Evolutionary conservation across 2,888 invertebrate genomes (phyloP).

Genomic region (Bellardia pandia): DNA sequence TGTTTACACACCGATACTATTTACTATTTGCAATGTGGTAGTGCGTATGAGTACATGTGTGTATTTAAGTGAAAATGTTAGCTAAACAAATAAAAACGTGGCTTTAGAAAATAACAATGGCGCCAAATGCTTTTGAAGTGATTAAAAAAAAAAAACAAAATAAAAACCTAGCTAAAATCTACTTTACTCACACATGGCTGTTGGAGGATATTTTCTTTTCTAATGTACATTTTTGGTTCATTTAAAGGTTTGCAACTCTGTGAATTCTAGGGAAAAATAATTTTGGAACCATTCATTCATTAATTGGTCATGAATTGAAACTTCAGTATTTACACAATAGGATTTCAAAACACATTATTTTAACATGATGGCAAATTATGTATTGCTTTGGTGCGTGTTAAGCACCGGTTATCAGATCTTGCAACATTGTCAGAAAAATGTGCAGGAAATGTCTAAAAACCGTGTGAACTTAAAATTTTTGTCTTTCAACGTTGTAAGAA

Average conservation of each 20-base stretch:
- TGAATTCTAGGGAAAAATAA: no score
- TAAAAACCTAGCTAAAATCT: slow-evolving; percentile 41
- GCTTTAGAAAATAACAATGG: slow-evolving; percentile 62
- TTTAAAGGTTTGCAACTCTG: not conserved
- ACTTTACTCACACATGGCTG: slow-evolving; percentile 46
- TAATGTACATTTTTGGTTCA: not conserved
- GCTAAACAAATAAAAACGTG: slow-evolving; percentile 44
- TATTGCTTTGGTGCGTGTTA: no score
- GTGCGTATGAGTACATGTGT: slow-evolving; percentile 50
- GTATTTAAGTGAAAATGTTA: slow-evolving; percentile 22
- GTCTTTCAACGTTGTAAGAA: no score
- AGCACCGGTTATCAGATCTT: no score
- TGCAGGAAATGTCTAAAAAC: no score
- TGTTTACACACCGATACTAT: not conserved
- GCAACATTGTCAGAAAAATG: no score
- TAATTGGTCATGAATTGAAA: no score
- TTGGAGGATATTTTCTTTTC: not conserved
- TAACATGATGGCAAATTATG: no score
- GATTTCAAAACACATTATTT: no score
- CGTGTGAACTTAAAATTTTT: no score
- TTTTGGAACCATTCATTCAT: no score
- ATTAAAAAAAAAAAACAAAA: slow-evolving; percentile 54
- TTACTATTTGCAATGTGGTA: slow-evolving; percentile 4
- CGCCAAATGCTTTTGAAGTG: slow-evolving; percentile 72
- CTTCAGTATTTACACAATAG: no score